Evolutionary conservation across 2,888 invertebrate genomes (phyloP).

Genomic region (Noctua janthina): DNA sequence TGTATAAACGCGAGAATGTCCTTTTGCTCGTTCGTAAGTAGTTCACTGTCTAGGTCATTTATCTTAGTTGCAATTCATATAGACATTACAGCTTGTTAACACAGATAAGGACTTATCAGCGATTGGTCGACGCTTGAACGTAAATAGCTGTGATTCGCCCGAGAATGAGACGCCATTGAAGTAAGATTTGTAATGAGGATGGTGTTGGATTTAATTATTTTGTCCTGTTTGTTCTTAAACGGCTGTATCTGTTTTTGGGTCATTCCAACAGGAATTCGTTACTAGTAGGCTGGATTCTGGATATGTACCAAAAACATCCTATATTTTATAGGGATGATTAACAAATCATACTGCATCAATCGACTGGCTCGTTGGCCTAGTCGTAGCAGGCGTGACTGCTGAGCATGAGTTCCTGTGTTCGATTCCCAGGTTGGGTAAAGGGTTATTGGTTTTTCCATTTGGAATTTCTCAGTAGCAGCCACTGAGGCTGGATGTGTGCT

Average conservation of each 20-base stretch:
- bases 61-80: conserved; percentile 43
- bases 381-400: background rate
- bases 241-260: background rate
- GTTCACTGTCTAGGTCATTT: conserved; percentile 57
- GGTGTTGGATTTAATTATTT: background rate
- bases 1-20: conserved; percentile 12
- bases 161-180: conserved; percentile 25
- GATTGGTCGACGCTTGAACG: conserved; percentile 58
- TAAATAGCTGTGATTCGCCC: conserved; percentile 57
- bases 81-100: conserved; percentile 54
- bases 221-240: background rate
- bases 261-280: background rate
- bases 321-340: background rate
- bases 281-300: background rate
- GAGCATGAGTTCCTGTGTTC: background rate
- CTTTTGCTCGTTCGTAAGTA: conserved; percentile 10
- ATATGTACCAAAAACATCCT: background rate
- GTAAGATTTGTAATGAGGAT: conserved; percentile 2
- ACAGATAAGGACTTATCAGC: conserved; percentile 61
- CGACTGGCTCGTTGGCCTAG: background rate
- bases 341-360: background rate
- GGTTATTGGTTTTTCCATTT: too few relatives aligned
- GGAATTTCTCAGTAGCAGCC: too few relatives aligned
- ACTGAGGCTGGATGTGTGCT: too few relatives aligned
- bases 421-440: background rate